These are phyloP conservation scores for Fukomys damarensis DNA, from an alignment of 2,113 vertebrate species.

Conservation along the genomic window DNA sequence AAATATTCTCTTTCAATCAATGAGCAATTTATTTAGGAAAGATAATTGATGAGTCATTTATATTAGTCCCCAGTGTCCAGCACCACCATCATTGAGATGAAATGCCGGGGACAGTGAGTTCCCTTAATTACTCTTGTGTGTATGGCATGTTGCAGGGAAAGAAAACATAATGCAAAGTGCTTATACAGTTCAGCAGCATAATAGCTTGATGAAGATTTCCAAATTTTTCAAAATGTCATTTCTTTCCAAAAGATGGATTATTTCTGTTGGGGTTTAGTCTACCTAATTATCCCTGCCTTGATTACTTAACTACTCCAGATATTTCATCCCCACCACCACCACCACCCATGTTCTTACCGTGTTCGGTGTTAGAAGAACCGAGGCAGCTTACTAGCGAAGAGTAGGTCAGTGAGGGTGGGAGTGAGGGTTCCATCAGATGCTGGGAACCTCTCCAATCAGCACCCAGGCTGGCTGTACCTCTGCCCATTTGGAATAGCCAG, in stretches of 20 bases:
- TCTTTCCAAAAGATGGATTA: constrained; percentile 85
- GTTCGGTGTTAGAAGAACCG: constrained; percentile 38
- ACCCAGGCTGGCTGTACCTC: neutral
- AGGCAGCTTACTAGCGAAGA: constrained; percentile 43
- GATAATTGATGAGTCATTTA: constrained; percentile 83
- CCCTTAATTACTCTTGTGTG: constrained; percentile 82
- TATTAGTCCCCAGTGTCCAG: constrained; percentile 76
- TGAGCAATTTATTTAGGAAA: constrained; percentile 77
- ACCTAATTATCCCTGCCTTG: constrained; percentile 87
- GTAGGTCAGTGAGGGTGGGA: constrained; percentile 39
- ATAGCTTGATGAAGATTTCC: constrained; percentile 87
- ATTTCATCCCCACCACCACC: constrained; percentile 73
- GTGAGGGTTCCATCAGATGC: neutral
- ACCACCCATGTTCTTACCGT: neutral
- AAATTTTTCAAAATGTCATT: constrained; percentile 87
- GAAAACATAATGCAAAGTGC: constrained; percentile 84
- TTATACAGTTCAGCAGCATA: constrained; percentile 72
- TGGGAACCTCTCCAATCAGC: neutral
- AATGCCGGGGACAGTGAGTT: constrained; percentile 80
- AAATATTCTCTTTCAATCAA: constrained; percentile 70
- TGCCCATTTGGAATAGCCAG: neutral
- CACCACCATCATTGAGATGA: constrained; percentile 82
- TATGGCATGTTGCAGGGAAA: constrained; percentile 76
- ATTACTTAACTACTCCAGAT: constrained; percentile 83
- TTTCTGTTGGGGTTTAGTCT: constrained; percentile 84